These are phyloP conservation scores for Indri indri DNA, from an alignment of 2,113 vertebrate species.

Conservation along the genomic window DNA sequence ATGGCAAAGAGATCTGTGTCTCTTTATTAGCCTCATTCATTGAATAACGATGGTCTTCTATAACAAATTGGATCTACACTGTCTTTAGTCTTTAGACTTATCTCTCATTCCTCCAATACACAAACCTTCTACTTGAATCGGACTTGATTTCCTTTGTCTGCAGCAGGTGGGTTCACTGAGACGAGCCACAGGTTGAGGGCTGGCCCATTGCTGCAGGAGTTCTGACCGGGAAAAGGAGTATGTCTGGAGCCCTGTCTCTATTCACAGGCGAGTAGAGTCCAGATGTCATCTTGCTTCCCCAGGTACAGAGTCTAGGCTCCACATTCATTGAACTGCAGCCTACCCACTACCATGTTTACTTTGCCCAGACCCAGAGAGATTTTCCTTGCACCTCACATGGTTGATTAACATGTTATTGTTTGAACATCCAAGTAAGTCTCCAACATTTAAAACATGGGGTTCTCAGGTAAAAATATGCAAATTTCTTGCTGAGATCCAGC, in stretches of 20 bases:
- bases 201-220: not conserved
- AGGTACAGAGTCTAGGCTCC: not conserved
- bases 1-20: not conserved
- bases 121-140: not conserved
- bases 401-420: not conserved
- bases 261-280: too few relatives aligned
- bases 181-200: not conserved
- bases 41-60: not conserved
- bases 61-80: not conserved
- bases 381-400: not conserved
- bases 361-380: not conserved
- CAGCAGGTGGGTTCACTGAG: not conserved
- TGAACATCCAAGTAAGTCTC: not conserved
- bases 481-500: not conserved
- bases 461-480: not conserved
- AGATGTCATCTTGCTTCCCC: not conserved
- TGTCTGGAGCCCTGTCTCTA: not conserved
- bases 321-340: not conserved
- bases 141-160: not conserved
- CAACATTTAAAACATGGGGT: not conserved
- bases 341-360: not conserved
- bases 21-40: not conserved
- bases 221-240: not conserved
- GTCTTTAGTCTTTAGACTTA: not conserved
- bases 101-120: not conserved